These are phyloP conservation scores for Cyanistes caeruleus DNA, from an alignment of 2,113 vertebrate genomes.

Conservation along the genomic window DNA sequence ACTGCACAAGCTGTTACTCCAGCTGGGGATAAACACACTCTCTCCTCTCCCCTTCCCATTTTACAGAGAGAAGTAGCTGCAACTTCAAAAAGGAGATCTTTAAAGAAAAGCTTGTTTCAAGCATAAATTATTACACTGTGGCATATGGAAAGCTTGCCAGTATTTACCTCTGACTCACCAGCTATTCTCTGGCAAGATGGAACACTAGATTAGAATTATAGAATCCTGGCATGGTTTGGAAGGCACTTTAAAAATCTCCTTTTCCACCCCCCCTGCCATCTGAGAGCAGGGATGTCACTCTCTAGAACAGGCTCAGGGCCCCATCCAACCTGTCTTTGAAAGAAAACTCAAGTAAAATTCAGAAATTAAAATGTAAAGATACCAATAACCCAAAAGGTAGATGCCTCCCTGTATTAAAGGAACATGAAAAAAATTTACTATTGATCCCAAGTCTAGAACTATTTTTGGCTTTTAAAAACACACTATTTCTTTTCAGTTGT, in stretches of 20 bases:
- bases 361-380: neutral
- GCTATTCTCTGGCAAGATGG: neutral
- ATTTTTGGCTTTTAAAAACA: neutral
- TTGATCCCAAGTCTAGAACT: neutral
- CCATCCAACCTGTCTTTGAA: neutral
- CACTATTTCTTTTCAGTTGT: neutral
- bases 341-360: neutral
- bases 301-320: neutral
- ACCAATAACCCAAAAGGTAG: neutral
- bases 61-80: neutral
- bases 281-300: neutral
- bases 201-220: neutral
- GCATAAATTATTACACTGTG: neutral
- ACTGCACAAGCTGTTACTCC: neutral
- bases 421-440: neutral
- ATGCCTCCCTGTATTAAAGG: neutral
- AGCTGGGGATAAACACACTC: rapidly evolving
- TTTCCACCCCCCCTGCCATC: neutral
- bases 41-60: neutral
- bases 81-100: neutral
- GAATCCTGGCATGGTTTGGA: neutral
- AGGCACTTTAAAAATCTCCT: neutral
- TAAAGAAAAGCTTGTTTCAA: neutral
- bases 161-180: neutral
- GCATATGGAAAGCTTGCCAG: neutral